Base-by-base conservation (phyloP, 2,888 invertebrate species). In the Dendrolimus pini region DNA sequence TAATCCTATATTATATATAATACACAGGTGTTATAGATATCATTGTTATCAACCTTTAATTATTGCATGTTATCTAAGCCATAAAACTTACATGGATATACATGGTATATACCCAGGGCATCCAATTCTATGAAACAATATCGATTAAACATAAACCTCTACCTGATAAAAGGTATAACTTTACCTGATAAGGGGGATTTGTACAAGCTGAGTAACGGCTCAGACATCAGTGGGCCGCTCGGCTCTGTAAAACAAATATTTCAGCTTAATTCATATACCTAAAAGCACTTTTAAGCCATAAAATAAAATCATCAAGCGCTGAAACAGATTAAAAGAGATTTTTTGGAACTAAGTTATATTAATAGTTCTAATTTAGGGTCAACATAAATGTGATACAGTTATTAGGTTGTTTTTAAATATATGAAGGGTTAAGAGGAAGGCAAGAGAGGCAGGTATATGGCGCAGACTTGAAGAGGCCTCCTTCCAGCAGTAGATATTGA, bases 171-270 rank as follows among this genome's bases (percentile, higher is more conserved):
- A 47, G 47, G 47, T 9, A 47, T 47, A 47, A 66, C 47, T 47
- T 47, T 88, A 89, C 89, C 89, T 89, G 89, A 85, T 82, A 89
- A 75, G 65, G 89, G 89, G 74, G 89, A 84, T 86, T 90, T 89
- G 85, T 84, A 89, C 70, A 90, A 80, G 78, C 89, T 90, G 77
- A 90, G 77, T 73, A 90, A 82, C 65, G 89, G 89, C 75, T 90
- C 89, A 67, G 89, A 77, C 82, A 89, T 82, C 75, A 90, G 83
- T 55, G 82, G 74, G 70, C 83, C 85, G 79, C 77, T 77, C 56
- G 88, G 75, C 69, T 90, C 89, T 90, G 89, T 60, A 84, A 88
- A 75, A 68, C 64, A 47, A 47, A 47, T 47, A 47, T 47, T 47
- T 47, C 47, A 47, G 12, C 47, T 47, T 6, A 47, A 47, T 30